These are phyloP conservation scores for Anoplius nigerrimus DNA, from an alignment of 2,888 invertebrate species.

Conservation along the genomic window DNA sequence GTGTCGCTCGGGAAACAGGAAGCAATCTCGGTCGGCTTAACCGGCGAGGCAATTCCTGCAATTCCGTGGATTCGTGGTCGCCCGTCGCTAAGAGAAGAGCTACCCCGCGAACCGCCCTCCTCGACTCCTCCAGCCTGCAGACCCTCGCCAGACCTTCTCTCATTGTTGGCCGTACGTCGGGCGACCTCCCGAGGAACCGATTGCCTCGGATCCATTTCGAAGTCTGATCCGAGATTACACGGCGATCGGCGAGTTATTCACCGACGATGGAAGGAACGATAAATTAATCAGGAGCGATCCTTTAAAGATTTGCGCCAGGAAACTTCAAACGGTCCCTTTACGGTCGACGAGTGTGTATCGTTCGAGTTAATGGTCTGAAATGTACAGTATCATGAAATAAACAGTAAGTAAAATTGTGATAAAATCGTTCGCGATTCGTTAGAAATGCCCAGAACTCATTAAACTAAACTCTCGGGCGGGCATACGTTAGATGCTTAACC, in stretches of 20 bases:
- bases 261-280: too few species aligned
- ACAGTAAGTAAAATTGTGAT: too few species aligned
- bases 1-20: slow-evolving; percentile 62
- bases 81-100: slow-evolving; percentile 10
- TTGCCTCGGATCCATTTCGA: slow-evolving; percentile 39
- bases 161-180: not conserved
- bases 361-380: too few species aligned
- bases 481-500: not conserved
- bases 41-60: slow-evolving; percentile 51
- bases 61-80: slow-evolving; percentile 41
- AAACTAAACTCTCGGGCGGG: too few species aligned
- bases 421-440: too few species aligned
- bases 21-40: slow-evolving; percentile 66
- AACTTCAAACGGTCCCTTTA: too few species aligned
- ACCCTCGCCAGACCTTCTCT: not conserved
- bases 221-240: slow-evolving; percentile 46
- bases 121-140: slow-evolving; percentile 5
- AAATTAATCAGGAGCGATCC: too few species aligned
- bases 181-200: slow-evolving; percentile 25
- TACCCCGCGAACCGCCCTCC: not conserved
- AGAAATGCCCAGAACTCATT: too few species aligned
- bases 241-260: too few species aligned
- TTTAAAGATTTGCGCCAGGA: too few species aligned
- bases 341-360: too few species aligned
- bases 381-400: too few species aligned